phyloP scores from a whole-genome alignment of 37 sponge, comb jelly and placozoan genomes.

The Beroe forskalii region DNA sequence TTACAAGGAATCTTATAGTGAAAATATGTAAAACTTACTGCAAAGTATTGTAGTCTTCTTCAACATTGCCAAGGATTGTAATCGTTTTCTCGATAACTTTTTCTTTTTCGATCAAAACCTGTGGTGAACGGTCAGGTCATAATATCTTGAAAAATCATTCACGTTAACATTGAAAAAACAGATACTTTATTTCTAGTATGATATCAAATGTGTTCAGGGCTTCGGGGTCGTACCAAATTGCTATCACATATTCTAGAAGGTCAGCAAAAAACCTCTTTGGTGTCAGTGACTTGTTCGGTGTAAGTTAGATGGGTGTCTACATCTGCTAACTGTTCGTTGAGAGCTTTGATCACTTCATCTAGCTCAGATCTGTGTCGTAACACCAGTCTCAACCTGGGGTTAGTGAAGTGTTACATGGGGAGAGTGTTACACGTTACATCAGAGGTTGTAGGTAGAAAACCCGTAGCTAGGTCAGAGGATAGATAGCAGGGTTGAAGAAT shows the following conservation, averaged over 20 bases:
- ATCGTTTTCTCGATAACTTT: conserved; percentile 36
- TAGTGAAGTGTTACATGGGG: no score
- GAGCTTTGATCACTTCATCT: conserved; percentile 33
- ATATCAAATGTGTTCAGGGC: no score
- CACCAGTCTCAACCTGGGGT: conserved; percentile 55
- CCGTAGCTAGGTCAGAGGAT: no score
- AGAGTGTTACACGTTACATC: background rate
- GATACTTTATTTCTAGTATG: no score
- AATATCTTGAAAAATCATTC: background rate
- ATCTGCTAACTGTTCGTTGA: conserved; percentile 55
- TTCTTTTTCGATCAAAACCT: conserved; percentile 56
- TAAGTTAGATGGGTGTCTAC: conserved; percentile 24
- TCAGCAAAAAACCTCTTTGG: conserved; percentile 64
- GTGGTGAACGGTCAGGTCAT: background rate
- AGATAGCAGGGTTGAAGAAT: no score
- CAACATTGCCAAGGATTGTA: conserved; percentile 5
- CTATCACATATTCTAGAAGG: no score
- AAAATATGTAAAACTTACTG: conserved; percentile 24
- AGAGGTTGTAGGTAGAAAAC: background rate
- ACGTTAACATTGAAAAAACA: no score
- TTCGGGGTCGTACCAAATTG: no score
- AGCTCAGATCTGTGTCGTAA: conserved; percentile 24
- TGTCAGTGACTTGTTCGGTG: conserved; percentile 54
- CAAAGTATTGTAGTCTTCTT: conserved; percentile 28
- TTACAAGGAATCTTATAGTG: no score